These are phyloP conservation scores for Luehdorfia chinensis DNA, from an alignment of 1,140 invertebrate species.

Conservation along the genomic window DNA sequence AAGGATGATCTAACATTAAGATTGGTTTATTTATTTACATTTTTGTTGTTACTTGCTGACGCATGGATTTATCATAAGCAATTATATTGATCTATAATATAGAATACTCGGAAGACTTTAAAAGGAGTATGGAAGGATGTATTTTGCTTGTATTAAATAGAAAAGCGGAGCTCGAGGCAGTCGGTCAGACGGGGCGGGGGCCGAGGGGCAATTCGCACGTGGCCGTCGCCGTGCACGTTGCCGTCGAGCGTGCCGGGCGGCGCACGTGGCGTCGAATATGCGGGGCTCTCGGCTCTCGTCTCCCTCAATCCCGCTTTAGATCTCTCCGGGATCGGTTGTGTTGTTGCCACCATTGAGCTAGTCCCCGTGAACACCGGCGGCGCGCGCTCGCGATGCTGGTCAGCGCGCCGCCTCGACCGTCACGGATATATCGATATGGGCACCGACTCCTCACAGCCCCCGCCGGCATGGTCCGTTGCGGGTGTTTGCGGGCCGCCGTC, in stretches of 20 bases:
- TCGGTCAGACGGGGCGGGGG: no score
- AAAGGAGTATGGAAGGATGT: no score
- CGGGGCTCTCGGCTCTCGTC: constrained; percentile 13
- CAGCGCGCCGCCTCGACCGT: constrained; percentile 44
- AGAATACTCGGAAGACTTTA: no score
- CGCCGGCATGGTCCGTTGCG: constrained; percentile 3
- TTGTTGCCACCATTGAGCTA: constrained; percentile 49
- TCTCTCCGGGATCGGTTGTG: constrained; percentile 45
- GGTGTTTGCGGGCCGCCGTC: constrained; percentile 28
- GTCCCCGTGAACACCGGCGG: constrained; percentile 21
- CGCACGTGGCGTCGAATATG: constrained; percentile 42
- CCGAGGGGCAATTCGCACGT: constrained; percentile 30
- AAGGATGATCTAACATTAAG: no score
- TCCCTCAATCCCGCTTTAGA: constrained; percentile 50
- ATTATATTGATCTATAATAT: no score
- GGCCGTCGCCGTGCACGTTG: constrained; percentile 39
- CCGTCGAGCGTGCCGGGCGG: constrained; percentile 31
- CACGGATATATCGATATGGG: constrained; percentile 67
- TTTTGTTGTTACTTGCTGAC: no score
- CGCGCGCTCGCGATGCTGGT: constrained; percentile 39
- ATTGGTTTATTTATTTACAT: no score
- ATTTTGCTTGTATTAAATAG: no score
- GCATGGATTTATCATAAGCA: no score
- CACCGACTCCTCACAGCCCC: constrained; percentile 30
- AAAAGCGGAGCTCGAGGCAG: no score